phyloP scores from a whole-genome alignment of 2,888 invertebrate species.

The Chloromyia formosa region DNA sequence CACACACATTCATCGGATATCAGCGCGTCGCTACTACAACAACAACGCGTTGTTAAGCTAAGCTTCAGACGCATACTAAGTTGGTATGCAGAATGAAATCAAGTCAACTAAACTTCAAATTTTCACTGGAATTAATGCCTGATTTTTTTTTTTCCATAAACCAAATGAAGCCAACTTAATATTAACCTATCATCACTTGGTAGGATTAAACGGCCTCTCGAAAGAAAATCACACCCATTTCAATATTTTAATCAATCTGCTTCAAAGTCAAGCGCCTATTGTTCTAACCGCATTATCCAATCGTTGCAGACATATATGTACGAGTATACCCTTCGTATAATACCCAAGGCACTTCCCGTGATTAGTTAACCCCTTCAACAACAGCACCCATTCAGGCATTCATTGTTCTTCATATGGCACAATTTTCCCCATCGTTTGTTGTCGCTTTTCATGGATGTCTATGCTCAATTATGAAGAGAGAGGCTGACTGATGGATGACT shows the following conservation, averaged over 20 bases:
- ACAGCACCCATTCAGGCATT: background rate
- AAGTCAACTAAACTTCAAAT: too few relatives aligned
- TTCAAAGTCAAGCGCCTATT: background rate
- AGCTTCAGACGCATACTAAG: too few relatives aligned
- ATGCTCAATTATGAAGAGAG: conserved; percentile 5
- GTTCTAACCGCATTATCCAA: background rate
- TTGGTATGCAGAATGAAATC: too few relatives aligned
- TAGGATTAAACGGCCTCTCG: background rate
- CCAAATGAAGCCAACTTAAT: background rate
- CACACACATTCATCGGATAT: too few relatives aligned
- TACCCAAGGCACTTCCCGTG: background rate
- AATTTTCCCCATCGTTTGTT: background rate
- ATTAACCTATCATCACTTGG: background rate
- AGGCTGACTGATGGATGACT: too few relatives aligned
- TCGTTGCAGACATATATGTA: too few relatives aligned
- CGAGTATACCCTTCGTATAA: background rate
- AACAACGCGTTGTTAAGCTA: too few relatives aligned
- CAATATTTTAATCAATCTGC: background rate
- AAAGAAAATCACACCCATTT: background rate
- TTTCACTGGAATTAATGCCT: too few relatives aligned
- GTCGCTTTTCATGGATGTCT: too few relatives aligned
- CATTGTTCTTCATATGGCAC: background rate
- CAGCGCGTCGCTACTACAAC: too few relatives aligned
- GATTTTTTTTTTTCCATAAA: too few relatives aligned
- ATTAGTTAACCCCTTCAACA: background rate